Percentiles rank a stretch among this genome's conserved stretches.
Evolutionary conservation across 1,140 invertebrate genomes (phyloP).

Genomic region (Brachystomella parvula): DNA sequence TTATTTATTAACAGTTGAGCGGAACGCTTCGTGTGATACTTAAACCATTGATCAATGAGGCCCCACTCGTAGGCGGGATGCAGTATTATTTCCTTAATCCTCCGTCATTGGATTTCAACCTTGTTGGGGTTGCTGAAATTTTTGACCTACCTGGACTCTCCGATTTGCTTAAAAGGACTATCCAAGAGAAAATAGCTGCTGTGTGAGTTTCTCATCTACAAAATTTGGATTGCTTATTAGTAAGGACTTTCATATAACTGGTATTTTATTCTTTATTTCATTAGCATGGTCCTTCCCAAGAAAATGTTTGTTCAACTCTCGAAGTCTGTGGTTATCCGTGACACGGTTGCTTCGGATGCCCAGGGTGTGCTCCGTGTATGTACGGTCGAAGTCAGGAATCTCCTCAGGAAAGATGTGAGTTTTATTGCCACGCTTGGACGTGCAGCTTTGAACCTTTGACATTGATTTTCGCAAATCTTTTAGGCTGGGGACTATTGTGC

Average conservation of each 20-base stretch:
- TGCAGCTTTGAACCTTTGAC: slow-evolving; percentile 2
- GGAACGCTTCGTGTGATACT: slow-evolving; percentile 57
- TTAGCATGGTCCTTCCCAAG: slow-evolving; percentile 13
- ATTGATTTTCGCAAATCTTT: slow-evolving; percentile 12
- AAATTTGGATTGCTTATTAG: not conserved
- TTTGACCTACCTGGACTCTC: slow-evolving; percentile 21
- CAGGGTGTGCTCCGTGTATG: slow-evolving; percentile 67
- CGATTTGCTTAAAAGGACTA: slow-evolving; percentile 13
- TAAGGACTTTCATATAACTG: too few species aligned
- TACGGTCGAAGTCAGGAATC: slow-evolving; percentile 79
- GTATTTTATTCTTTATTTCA: too few species aligned
- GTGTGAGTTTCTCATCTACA: too few species aligned
- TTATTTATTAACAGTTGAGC: slow-evolving; percentile 25
- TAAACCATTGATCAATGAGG: slow-evolving; percentile 79
- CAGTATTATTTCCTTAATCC: slow-evolving; percentile 85
- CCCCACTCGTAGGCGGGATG: slow-evolving; percentile 43
- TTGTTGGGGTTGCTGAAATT: slow-evolving; percentile 77
- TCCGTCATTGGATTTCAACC: slow-evolving; percentile 89
- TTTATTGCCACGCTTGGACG: too few species aligned
- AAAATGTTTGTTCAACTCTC: slow-evolving; percentile 75
- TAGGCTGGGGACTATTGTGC: slow-evolving; percentile 72
- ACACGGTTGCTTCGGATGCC: slow-evolving; percentile 30
- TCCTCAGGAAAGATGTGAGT: slow-evolving; percentile 75
- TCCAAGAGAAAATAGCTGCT: slow-evolving; percentile 14
- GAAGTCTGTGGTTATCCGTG: slow-evolving; percentile 66